Conservation (phyloP, 2,113 vertebrate species). For the Leptobrachium leishanense region DNA sequence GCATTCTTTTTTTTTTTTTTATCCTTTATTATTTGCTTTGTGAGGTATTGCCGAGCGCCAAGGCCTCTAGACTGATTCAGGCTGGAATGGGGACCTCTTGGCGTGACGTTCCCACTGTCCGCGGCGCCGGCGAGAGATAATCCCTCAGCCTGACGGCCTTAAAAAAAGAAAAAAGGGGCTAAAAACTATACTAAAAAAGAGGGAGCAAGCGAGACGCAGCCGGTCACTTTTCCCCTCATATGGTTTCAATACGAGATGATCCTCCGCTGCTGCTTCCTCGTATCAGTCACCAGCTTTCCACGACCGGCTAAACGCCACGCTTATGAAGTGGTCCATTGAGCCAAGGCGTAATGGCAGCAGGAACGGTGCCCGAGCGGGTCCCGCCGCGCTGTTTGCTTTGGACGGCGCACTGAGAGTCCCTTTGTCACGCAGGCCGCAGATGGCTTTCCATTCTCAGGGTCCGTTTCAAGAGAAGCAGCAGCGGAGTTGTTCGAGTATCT, state of each 20-base stretch:
- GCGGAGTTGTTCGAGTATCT: constrained; percentile 30
- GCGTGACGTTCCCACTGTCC: neutral
- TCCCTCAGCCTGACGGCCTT: neutral
- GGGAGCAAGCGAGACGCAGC: too few relatives aligned
- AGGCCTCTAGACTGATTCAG: neutral
- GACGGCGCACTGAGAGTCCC: constrained; percentile 36
- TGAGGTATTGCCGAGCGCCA: neutral
- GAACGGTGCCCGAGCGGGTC: neutral
- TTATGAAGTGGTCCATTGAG: constrained; percentile 38
- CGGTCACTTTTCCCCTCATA: too few relatives aligned
- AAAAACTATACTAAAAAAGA: too few relatives aligned
- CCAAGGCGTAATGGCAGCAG: constrained; percentile 31
- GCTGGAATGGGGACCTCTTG: constrained; percentile 17
- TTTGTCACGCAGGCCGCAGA: constrained; percentile 45
- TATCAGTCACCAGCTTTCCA: constrained; percentile 25
- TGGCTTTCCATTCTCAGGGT: constrained; percentile 32
- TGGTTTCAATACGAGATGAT: neutral
- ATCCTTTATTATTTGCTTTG: too few relatives aligned
- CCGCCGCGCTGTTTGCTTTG: constrained; percentile 42
- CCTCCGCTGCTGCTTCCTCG: neutral
- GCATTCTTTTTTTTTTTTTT: too few relatives aligned
- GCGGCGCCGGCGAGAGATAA: neutral
- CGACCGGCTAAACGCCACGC: constrained; percentile 15
- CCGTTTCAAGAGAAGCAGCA: constrained; percentile 26
- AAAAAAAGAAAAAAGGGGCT: too few relatives aligned